Evolutionary conservation across 2,888 invertebrate genomes (phyloP), one percentile per base, ranked within the genome.

Genomic region (Ormyrus thymus): DNA sequence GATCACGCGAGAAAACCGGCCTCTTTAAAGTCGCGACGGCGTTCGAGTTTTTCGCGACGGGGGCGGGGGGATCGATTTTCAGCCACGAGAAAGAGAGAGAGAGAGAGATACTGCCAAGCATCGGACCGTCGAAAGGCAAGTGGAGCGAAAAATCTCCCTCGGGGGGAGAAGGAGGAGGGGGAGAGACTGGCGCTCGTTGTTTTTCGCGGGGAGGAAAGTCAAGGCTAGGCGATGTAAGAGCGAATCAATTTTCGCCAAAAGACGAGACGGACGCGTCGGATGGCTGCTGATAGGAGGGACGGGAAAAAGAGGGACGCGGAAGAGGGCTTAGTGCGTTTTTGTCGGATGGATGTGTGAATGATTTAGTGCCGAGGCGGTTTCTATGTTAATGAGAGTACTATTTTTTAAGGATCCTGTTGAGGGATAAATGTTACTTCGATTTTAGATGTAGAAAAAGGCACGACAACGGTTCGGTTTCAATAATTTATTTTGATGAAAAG

Each of bases 81-180:
- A 43, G 15, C 58, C 29, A 3, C 45, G 55, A n/a, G 29, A 2
- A 4, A 29, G 29, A 2, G 29, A 29, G 29, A 29, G 29, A 29
- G n/a, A n/a, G n/a, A n/a, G 29, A 29, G 29, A 29, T 2, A 29
- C 29, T 29, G 29, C 29, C 29, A 4, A 29, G 29, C 29, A 4
- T 29, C 29, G 29, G 29, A 29, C 29, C 29, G 29, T 4, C 29
- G 29, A 29, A 29, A 29, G 4, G 29, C 29, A 69, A 69, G 53
- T 75, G n/a, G 69, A 76, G 56, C 65, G 62, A 69, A 69, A 76
- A 76, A 69, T 61, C 64, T 69, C 48, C 59, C 10, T n/a, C 0
- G 7, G 61, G 53, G n/a, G 13, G 29, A 43, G 8, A 9, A 9
- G 11, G n/a, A 43, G 48, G 56, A 61, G 68, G 53, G 46, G 29